These are phyloP conservation scores for Eustalomyia histrio DNA, from an alignment of 2,888 invertebrate genomes.

Conservation along the genomic window DNA sequence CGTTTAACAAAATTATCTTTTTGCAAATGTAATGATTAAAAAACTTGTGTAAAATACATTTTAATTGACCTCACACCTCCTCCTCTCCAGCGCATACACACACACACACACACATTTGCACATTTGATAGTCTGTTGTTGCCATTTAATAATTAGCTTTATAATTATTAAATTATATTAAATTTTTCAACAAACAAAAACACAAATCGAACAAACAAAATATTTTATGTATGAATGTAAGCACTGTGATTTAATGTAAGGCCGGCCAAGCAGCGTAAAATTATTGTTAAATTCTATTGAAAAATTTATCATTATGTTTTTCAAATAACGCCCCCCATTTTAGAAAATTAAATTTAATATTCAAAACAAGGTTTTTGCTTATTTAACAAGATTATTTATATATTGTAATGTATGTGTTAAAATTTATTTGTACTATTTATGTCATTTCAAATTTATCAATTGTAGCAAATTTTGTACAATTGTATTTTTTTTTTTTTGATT, in stretches of 20 bases:
- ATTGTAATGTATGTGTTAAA: background rate
- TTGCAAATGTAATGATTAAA: constrained; percentile 25
- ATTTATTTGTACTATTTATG: constrained; percentile 17
- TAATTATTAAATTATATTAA: constrained; percentile 51
- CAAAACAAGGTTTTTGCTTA: constrained; percentile 43
- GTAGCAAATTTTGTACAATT: constrained; percentile 1
- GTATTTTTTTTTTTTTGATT: too few species aligned
- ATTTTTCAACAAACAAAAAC: constrained; percentile 16
- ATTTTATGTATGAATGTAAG: constrained; percentile 14
- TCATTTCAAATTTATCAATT: background rate
- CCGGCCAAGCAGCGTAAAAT: constrained; percentile 7
- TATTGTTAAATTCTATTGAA: background rate
- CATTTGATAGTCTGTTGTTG: background rate
- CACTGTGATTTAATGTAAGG: background rate
- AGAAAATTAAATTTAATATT: constrained; percentile 37
- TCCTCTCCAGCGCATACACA: too few species aligned
- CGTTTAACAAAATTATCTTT: constrained; percentile 11
- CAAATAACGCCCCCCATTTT: constrained; percentile 35
- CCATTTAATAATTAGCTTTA: constrained; percentile 43
- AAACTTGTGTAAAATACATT: constrained; percentile 30
- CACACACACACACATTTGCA: background rate
- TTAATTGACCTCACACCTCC: constrained; percentile 24
- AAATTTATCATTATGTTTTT: constrained; percentile 31
- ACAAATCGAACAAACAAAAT: background rate
- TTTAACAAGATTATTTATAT: constrained; percentile 21